Conservation (phyloP, 1,140 invertebrate species). For the Potamilus streckersoni region DNA sequence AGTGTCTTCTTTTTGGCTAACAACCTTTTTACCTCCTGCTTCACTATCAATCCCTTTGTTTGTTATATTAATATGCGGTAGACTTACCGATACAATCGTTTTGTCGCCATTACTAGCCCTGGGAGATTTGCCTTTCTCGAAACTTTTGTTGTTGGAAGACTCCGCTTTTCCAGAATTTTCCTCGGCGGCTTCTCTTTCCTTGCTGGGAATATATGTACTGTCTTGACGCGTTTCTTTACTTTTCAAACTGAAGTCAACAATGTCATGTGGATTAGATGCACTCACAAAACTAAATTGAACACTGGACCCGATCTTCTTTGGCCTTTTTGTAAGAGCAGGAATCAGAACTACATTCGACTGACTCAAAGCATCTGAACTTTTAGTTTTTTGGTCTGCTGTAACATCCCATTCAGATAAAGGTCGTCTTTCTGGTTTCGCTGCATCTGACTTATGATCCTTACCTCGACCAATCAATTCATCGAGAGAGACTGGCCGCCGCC, state of each 20-base stretch:
- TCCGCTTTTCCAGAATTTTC: not conserved
- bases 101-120: no score
- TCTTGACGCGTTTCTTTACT: conserved; percentile 24
- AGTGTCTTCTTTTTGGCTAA: no score
- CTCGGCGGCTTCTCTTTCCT: conserved; percentile 6
- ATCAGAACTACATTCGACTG: not conserved
- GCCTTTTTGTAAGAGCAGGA: conserved; percentile 10
- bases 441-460: conserved; percentile 8
- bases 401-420: conserved; percentile 12
- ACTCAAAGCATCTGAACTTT: conserved; percentile 1
- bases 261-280: conserved; percentile 27
- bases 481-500: conserved; percentile 19
- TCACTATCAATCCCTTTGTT: no score
- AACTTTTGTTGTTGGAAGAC: no score
- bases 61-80: no score
- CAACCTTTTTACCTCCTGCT: no score
- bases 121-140: no score
- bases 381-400: conserved; percentile 1
- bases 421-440: not conserved
- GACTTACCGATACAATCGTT: no score
- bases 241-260: conserved; percentile 26
- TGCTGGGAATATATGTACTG: conserved; percentile 3
- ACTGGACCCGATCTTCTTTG: conserved; percentile 9
- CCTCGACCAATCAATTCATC: conserved; percentile 22
- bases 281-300: conserved; percentile 24